Base-by-base conservation (phyloP, 2,113 vertebrate genomes). In the Lophochroa leadbeateri region DNA sequence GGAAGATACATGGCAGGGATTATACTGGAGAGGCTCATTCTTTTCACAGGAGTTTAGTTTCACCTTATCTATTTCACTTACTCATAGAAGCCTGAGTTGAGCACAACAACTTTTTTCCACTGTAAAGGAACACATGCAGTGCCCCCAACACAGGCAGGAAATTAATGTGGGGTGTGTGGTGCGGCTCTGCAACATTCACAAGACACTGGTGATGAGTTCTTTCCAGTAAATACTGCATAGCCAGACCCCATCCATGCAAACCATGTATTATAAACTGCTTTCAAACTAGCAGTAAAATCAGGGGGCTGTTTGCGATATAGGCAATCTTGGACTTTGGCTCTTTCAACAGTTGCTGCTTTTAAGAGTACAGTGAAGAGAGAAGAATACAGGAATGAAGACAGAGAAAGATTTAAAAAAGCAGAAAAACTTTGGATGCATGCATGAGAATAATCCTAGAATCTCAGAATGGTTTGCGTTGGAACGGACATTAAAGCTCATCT, bases 21-120 rank as follows among this genome's bases (percentile, higher is more conserved):
- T 87, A 75, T 44, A 79, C 0, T 29, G 50, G 80, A 77, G 35
- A 4, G 15, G 33, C 18, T 92, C 50, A 13, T n/a, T 94, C 75
- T 87, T 94, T 83, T 69, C 85, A 88, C 23, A 83, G 61, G 43
- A 82, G 46, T 90, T 97, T 71, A 91, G 82, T 84, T 97, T 74
- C 60, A 88, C 57, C 55, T 88, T 75, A 39, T 50, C 35, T 85
- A 18, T 64, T 89, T 70, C 49, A 81, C 31, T 92, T n/a, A 43
- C 6, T 72, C 39, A 31, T 24, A 72, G 47, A 92, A 94, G 53
- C 31, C 58, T 63, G 4, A 41, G 39, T 41, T 20, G 21, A 75
- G 53, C 55, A 41, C 52, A 88, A 7, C 33, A 27, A 75, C 33
- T 68, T 10, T 64, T 77, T n/a, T 84, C 41, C 74, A 14, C 18